Evolutionary conservation across 2,797 vertebrate genomes (phyloP), one percentile per base, ranked within the genome.

Genomic region (Amniataba percoides): DNA sequence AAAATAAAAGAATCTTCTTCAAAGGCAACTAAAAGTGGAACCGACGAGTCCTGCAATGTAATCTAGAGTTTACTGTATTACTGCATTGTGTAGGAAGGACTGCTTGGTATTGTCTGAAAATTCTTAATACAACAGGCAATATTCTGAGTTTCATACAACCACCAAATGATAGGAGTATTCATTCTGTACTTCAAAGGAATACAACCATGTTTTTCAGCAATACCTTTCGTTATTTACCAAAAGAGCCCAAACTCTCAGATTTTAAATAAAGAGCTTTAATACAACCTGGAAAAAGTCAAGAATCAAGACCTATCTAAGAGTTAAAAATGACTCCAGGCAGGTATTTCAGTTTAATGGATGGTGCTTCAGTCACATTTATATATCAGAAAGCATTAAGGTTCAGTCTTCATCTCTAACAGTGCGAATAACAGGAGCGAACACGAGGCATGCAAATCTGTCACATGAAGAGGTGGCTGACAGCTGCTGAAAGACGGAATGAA

Each of bases 1-100:
- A 55, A 72, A 81, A 79, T 55, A 45, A 66, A 62, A 15, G 48
- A 72, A 52, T 65, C 61, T 57, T 65, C 45, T 74, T 63, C 3
- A 40, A 67, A 77, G 51, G 45, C 36, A 31, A 64, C 19, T 21
- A 48, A 67, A 69, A 62, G 12, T 16, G 39, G 39, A 72, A 43
- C 31, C 7, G 16, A 66, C 18, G 42, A 61, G 34, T 21, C 21
- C 23, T 77, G 67, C 68, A 23, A 78, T 77, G 34, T 21, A 27
- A 48, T 39, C 51, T 21, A 23, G 42, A 62, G 48, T 68, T 36
- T 46, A 39, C 27, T 62, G 40, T 40, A 9, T 42, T 21, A 61
- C 45, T 71, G 23, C 4, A 11, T 11, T 45, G 2, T 36, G 58
- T 13, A 39, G 16, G 62, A 61, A 71, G 45, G 5, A 14, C 31